Evolutionary conservation across 2,113 vertebrate genomes (phyloP), one percentile per base, ranked within the genome.

Genomic region (Aplodontia rufa): DNA sequence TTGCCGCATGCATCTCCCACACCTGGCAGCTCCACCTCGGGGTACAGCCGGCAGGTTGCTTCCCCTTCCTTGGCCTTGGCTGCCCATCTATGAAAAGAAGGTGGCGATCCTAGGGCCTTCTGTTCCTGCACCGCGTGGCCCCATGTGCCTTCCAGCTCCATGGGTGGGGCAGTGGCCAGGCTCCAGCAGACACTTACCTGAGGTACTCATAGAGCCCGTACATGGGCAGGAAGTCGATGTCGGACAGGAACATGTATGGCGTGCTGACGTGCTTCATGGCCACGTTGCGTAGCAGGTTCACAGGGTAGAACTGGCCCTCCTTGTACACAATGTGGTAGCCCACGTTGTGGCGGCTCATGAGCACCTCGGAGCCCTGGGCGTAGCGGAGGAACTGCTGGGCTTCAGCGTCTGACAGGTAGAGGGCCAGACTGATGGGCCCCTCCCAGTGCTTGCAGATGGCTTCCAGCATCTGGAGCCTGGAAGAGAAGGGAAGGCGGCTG

Each of bases 361-460:
- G 99, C 42, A 99, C 99, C 97, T 99, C 99, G 0, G 99, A 99
- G 97, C 99, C 99, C 98, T 99, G 99, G n/a, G 99, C 99, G 0
- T 99, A 99, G 96, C 99, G 99, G 69, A 99, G 99, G 96, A 99
- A 99, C 97, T 99, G 99, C 98, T 99, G 99, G 55, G 99, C 99
- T 97, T 99, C 99, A 0, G 99, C 99, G 1, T 99, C 99, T 0
- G 99, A 99, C 96, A 99, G 99, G 98, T 99, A 99, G 6, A 99
- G 99, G 3, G 99, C 99, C 98, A 99, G 98, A 98, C 99, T 99
- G 98, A 99, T 99, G 58, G 99, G 99, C 9, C 99, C 99, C 72
- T 99, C 99, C 99, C 99, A 99, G 98, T 99, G 99, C 94, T 99
- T 99, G 97, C 99, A 99, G 98, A 99, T 99, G 97, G 99, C 99